Base-by-base conservation (phyloP, 2,888 invertebrate genomes). In the Papilio demoleus region DNA sequence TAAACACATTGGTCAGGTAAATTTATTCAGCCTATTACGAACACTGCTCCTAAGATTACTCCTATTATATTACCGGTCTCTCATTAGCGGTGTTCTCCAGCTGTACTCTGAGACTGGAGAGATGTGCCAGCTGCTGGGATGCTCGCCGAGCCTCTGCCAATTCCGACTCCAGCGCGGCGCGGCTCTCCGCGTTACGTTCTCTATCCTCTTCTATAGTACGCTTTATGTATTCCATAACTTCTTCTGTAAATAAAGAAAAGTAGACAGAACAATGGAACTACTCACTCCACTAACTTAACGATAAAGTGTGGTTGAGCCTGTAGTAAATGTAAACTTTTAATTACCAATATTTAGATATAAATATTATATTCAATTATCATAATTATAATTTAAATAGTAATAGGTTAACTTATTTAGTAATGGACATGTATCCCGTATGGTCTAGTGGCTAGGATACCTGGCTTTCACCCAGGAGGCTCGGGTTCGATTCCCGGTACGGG, bases 391-490 rank as follows among this genome's bases (percentile, higher is more conserved):
- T n/a, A n/a, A n/a, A n/a, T n/a, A n/a, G n/a, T n/a, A n/a, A n/a
- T n/a, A n/a, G n/a, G n/a, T n/a, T n/a, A n/a, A n/a, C n/a, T 14
- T 34, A 9, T 12, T 31, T 61, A 31, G 27, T 72, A 17, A 2
- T 42, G 5, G 17, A n/a, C 0, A 17, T 5, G n/a, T 42, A 53
- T 61, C 65, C 68, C 65, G 68, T 93, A 93, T 93, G 93, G 93
- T 94, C 94, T 94, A 94, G 94, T 94, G 94, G 94, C 93, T 94
- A 94, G 94, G 94, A 94, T 94, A 94, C 93, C 94, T 94, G 94
- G 94, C 94, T 94, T 93, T 94, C 94, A 94, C 94, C 94, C 94
- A 94, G 94, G 94, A 94, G 19, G 17, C 42, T 17, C 42, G 42
- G 17, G 9, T 17, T 45, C 9, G 42, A 42, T 19, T 42, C 42